Evolutionary conservation across 2,888 invertebrate genomes (phyloP).

Genomic region (Melinopterus prodromus): DNA sequence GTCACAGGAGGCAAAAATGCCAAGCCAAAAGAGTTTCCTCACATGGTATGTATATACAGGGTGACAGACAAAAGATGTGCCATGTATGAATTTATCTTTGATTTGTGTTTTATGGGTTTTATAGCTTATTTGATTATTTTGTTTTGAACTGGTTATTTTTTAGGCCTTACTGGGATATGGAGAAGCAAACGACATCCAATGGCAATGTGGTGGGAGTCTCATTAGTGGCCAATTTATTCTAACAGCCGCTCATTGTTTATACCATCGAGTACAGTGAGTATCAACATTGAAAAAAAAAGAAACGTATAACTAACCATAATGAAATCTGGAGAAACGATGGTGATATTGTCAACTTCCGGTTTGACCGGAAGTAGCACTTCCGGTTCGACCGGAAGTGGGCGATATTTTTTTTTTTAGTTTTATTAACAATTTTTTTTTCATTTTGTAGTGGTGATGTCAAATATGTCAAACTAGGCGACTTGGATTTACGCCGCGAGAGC

Average conservation of each 20-base stretch:
- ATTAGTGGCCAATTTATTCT: not conserved
- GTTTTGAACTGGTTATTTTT: no score
- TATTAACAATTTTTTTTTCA: not conserved
- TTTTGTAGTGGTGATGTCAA: constrained; percentile 53
- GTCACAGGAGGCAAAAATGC: constrained; percentile 41
- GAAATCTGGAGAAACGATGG: no score
- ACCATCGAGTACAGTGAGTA: not conserved
- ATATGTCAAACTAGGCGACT: constrained; percentile 61
- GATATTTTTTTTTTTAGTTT: no score
- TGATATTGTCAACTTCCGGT: no score
- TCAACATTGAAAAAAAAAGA: no score
- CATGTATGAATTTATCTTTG: not conserved
- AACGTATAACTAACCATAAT: no score
- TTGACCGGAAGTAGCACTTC: no score
- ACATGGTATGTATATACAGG: constrained; percentile 45
- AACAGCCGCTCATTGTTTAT: not conserved
- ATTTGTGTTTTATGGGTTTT: constrained; percentile 34
- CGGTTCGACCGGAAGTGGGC: no score
- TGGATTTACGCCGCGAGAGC: constrained; percentile 54
- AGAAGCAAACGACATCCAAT: not conserved
- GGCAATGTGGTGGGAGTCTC: not conserved
- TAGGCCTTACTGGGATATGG: not conserved
- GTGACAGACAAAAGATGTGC: not conserved
- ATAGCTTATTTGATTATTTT: constrained; percentile 30
- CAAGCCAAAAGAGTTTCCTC: constrained; percentile 39